Percentiles rank a stretch among this genome's conserved stretches.
Conservation (phyloP, 2,113 vertebrate species). For the Nannospalax galili region DNA sequence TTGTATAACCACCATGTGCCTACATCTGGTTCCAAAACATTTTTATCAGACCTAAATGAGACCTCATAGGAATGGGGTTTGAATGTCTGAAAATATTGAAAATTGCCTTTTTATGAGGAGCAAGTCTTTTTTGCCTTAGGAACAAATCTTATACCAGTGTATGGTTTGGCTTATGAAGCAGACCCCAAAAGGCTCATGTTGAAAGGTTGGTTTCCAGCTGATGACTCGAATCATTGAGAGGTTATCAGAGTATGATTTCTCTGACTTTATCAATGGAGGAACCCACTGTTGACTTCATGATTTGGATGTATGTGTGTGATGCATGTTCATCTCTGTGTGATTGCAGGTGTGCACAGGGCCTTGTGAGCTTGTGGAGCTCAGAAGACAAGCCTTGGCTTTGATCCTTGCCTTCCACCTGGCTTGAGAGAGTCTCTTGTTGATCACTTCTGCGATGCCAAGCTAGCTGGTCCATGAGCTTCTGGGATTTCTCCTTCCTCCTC, state of each 20-base stretch:
- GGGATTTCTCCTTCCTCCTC: not conserved
- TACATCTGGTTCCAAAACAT: not conserved
- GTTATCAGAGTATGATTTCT: not conserved
- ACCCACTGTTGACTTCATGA: not conserved
- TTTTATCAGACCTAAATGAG: not conserved
- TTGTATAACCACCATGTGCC: not conserved
- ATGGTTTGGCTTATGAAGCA: not conserved
- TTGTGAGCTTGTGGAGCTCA: not conserved
- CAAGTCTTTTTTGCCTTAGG: not conserved
- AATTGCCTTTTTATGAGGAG: not conserved
- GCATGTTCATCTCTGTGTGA: not conserved
- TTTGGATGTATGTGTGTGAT: not conserved
- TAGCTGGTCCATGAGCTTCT: not conserved
- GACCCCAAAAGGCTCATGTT: not conserved
- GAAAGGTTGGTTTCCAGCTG: not conserved
- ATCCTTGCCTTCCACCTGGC: not conserved
- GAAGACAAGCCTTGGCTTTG: no score
- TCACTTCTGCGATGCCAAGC: not conserved
- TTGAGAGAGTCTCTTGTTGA: not conserved
- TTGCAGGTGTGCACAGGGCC: not conserved
- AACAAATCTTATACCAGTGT: not conserved
- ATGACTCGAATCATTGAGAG: not conserved
- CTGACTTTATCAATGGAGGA: not conserved
- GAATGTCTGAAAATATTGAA: not conserved
- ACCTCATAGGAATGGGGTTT: not conserved